Evolutionary conservation across 1,140 invertebrate genomes (phyloP), one percentile per base, ranked within the genome.

Genomic region (Eriosoma lanigerum): DNA sequence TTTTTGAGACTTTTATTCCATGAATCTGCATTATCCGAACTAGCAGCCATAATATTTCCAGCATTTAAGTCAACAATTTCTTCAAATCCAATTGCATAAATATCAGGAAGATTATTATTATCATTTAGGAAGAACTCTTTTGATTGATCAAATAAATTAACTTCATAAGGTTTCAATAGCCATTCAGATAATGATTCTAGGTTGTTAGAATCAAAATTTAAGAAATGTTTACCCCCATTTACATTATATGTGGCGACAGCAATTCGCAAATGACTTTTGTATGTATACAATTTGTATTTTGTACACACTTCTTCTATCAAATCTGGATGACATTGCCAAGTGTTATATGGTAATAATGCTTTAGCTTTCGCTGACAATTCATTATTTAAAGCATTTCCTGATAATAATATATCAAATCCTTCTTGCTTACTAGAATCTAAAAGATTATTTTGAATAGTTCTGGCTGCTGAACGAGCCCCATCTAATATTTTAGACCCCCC

Each of bases 11-110:
- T 96, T 83, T 94, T 93, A 81, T 94, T 94, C 97, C 97, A 99
- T 66, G 94, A 91, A 87, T 93, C 94, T 50, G 97, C 95, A 89
- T 99, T 99, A 82, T 97, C 96, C 4, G 94, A 60, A 72, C 54
- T 98, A 15, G 96, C 94, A 82, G 95, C 96, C 88, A 99, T 92
- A 83, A 99, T 99, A 86, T 99, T 99, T 81, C 94, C 93, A 6
- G 98, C 98, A 89, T 98, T 99, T 64, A 99, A 88, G 88, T 99
- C 98, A 13, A 99, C 97, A 83, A 99, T 99, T 90, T 99, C 98
- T 87, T 99, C 94, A 88, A 99, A 98, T 24, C 98, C 98, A 85
- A 99, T 95, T 4, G 96, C 96, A 89, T 93, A 98, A 80, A 99
- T 94, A 87, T 99, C 97, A 56, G 92, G 91, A 62, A 87, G 83